A percentile compares a stretch with the other conserved stretches of the same genome.
Conservation (phyloP, 2,888 invertebrate genomes). For the Salpingus planirostris region DNA sequence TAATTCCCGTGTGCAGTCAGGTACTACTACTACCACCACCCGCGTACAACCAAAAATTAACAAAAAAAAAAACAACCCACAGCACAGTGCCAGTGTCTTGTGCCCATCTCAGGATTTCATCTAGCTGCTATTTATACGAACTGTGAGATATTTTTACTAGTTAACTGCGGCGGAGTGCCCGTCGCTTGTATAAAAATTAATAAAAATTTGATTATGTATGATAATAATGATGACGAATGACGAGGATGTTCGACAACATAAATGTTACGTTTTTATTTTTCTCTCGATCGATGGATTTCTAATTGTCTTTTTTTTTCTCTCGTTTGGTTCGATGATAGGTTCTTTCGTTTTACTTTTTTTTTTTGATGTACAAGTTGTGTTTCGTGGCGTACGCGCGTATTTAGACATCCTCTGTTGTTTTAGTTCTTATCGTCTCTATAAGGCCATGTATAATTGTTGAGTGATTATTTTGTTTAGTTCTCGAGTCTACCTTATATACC, state of each 20-base stretch:
- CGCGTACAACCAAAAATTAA: background rate
- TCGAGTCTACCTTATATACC: slow-evolving; percentile 34
- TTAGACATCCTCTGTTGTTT: slow-evolving; percentile 43
- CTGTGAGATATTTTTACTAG: slow-evolving; percentile 44
- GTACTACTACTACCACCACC: no score
- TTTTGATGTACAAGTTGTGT: slow-evolving; percentile 27
- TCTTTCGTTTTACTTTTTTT: slow-evolving; percentile 14
- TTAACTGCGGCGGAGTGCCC: slow-evolving; percentile 32
- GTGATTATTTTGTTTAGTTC: slow-evolving; percentile 37
- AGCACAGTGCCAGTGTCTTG: slow-evolving; percentile 29
- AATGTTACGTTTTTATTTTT: slow-evolving; percentile 34
- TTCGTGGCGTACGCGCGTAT: slow-evolving; percentile 39
- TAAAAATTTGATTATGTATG: slow-evolving; percentile 20
- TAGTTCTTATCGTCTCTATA: slow-evolving; percentile 33
- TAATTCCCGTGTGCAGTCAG: no score
- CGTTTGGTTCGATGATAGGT: slow-evolving; percentile 33
- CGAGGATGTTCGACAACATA: slow-evolving; percentile 38
- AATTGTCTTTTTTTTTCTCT: slow-evolving; percentile 24
- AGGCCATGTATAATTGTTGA: slow-evolving; percentile 38
- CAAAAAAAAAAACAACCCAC: slow-evolving; percentile 6
- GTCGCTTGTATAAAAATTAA: slow-evolving; percentile 31
- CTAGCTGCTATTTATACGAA: slow-evolving; percentile 41
- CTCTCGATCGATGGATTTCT: no score
- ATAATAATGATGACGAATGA: slow-evolving; percentile 34
- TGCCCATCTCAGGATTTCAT: slow-evolving; percentile 40